These are phyloP conservation scores for Cinclus cinclus DNA, from an alignment of 2,113 vertebrate genomes.

Conservation along the genomic window DNA sequence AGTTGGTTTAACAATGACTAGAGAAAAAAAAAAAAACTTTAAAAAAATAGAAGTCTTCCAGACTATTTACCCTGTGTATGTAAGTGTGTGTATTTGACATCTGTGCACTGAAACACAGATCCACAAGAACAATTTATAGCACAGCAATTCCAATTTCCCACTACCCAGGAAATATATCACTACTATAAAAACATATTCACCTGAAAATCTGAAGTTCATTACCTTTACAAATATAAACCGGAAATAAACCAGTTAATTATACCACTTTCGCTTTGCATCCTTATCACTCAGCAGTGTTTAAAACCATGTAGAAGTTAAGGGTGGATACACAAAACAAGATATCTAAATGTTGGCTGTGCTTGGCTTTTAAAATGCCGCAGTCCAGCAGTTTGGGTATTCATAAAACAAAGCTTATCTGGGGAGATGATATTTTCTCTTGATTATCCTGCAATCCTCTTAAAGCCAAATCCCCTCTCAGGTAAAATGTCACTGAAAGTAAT, in stretches of 20 bases:
- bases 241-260: neutral
- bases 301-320: neutral
- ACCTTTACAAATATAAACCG: neutral
- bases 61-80: neutral
- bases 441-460: conserved; percentile 24
- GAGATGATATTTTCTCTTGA: conserved; percentile 42
- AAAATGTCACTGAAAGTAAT: conserved; percentile 49
- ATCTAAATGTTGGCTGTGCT: neutral
- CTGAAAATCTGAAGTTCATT: neutral
- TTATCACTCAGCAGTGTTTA: neutral
- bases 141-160: neutral
- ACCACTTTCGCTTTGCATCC: neutral
- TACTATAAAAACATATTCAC: neutral
- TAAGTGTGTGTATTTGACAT: neutral
- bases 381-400: neutral
- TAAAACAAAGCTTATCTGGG: conserved; percentile 29
- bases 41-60: neutral
- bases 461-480: conserved; percentile 5
- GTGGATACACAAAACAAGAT: neutral
- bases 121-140: neutral
- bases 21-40: neutral
- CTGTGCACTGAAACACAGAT: neutral
- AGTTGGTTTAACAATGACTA: neutral
- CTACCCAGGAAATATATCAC: neutral
- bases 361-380: conserved; percentile 29